A percentile compares a stretch with the other conserved stretches of the same genome.
Conservation (phyloP, 2,113 vertebrate genomes). For the Myiozetetes cayanensis region DNA sequence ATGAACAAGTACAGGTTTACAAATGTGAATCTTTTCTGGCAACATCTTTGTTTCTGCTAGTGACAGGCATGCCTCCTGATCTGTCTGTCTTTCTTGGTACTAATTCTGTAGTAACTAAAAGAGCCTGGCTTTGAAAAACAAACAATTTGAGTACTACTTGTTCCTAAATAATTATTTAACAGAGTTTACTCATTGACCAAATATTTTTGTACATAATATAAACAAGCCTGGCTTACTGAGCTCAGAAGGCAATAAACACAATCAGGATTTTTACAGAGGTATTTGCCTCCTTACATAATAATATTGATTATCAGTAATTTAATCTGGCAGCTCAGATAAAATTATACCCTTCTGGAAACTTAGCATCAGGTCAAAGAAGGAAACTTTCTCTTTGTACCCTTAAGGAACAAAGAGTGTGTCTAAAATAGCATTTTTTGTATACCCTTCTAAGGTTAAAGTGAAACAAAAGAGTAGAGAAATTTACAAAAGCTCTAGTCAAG, state of each 20-base stretch:
- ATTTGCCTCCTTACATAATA: slow-evolving; percentile 12
- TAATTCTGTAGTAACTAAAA: neutral
- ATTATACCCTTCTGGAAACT: slow-evolving; percentile 31
- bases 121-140: slow-evolving; percentile 26
- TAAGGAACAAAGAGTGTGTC: slow-evolving; percentile 24
- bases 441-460: slow-evolving; percentile 19
- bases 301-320: slow-evolving; percentile 22
- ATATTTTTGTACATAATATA: slow-evolving; percentile 48
- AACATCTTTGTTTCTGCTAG: slow-evolving; percentile 5
- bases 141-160: slow-evolving; percentile 10
- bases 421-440: slow-evolving; percentile 61
- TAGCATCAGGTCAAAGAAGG: slow-evolving; percentile 29
- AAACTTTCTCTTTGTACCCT: neutral
- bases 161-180: slow-evolving; percentile 11
- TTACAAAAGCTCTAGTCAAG: slow-evolving; percentile 52
- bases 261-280: neutral
- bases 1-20: neutral
- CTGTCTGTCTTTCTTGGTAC: neutral
- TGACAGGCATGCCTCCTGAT: neutral
- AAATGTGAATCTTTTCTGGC: neutral
- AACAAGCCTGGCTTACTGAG: slow-evolving; percentile 3
- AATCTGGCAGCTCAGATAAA: slow-evolving; percentile 5
- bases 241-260: neutral
- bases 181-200: slow-evolving; percentile 44
- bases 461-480: slow-evolving; percentile 49